Evolutionary conservation across 2,888 invertebrate genomes (phyloP), one percentile per base, ranked within the genome.

Genomic region (Tinea trinotella): DNA sequence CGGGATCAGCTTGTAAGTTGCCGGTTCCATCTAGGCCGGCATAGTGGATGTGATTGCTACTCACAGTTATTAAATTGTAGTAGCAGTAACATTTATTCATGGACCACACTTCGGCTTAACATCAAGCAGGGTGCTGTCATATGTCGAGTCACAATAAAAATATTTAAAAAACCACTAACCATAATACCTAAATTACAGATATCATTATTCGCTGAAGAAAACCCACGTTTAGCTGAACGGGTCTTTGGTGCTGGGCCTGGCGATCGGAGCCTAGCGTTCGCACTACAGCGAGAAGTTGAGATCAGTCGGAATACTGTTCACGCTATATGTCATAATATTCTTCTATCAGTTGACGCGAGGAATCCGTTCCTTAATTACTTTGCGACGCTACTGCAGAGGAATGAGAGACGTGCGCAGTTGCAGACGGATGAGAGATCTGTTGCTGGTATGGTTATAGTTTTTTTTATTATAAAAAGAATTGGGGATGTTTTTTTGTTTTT

Each of bases 181-280:
- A 24, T 24, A 24, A 24, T 9, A 24, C 5, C 12, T 12, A 3
- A 48, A 4, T 56, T 58, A 0, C 66, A 85, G 84, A 76, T 83
- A 65, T 97, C 98, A 0, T 90, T 97, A 1, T 96, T 98, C 74
- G 96, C 95, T 34, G 98, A 98, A 69, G 98, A 98, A 73, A 94
- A 95, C 71, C 94, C 93, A 0, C 91, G 93, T 60, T 90, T 96
- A n/a, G 95, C 94, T 0, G 94, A 95, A 63, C 92, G 85, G 1
- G 64, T 88, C 56, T 88, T 81, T 77, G 80, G 85, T 30, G 88
- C 88, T 1, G 90, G 89, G 57, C 78, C 88, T 0, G 80, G 87
- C 24, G 92, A 92, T 67, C 90, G 90, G 59, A 89, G 90, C 57
- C 82, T 93, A 54, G 91, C 90, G 58, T 88, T 90, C 60, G 90